Conservation (phyloP, 2,113 vertebrate genomes). For the Petaurus breviceps region DNA sequence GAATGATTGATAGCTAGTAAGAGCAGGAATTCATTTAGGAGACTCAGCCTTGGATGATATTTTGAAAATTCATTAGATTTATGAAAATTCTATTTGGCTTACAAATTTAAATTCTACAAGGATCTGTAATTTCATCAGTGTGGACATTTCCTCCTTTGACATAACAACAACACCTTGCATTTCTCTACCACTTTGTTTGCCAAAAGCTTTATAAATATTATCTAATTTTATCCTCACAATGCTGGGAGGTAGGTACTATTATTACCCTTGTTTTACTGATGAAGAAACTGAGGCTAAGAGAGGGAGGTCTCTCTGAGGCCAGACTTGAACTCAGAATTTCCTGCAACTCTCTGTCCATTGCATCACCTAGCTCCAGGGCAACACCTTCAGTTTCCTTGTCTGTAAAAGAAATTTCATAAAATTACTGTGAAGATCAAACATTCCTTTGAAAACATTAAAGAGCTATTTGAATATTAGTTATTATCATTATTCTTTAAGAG, state of each 20-base stretch:
- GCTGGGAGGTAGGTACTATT: background rate
- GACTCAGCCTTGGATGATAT: background rate
- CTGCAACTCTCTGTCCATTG: conserved; percentile 5
- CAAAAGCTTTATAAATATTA: background rate
- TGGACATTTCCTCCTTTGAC: background rate
- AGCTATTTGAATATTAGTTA: background rate
- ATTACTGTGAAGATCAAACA: background rate
- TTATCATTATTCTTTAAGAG: background rate
- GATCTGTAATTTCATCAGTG: background rate
- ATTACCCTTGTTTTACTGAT: background rate
- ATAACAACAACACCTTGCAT: background rate
- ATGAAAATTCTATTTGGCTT: background rate
- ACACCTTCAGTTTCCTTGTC: conserved; percentile 11
- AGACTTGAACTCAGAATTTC: background rate
- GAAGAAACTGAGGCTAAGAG: background rate
- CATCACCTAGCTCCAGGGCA: background rate
- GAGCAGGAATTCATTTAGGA: background rate
- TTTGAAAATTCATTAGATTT: background rate
- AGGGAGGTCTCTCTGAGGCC: background rate
- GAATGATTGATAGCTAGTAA: background rate
- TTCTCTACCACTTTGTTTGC: background rate
- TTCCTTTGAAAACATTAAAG: background rate
- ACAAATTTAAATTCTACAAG: background rate
- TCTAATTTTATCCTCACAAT: background rate
- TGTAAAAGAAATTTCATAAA: background rate